Base-by-base conservation (phyloP, 2,888 invertebrate genomes). In the Rugalucina vietnamica region DNA sequence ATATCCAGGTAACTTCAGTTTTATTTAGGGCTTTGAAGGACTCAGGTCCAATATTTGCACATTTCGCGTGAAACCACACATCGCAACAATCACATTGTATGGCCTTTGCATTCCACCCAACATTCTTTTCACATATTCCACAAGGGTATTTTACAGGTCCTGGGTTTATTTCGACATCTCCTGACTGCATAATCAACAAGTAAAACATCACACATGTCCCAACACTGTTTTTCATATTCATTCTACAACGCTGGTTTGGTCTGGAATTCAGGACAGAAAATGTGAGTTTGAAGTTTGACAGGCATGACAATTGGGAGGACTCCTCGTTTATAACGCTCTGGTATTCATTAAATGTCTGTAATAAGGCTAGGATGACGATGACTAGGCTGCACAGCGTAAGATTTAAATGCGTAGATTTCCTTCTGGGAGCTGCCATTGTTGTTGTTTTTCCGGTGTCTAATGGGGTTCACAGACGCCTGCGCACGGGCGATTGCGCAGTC, bases 41-140 rank as follows among this genome's bases (percentile, higher is more conserved):
- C n/a, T n/a, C n/a, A n/a, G n/a, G n/a, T n/a, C n/a, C n/a, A 73
- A 73, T 73, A 3, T 5, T 73, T 1, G 43, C 37, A 32, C 73
- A 49, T 34, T 34, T 74, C 14, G n/a, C 18, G 3, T 74, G 74
- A 50, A 29, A 32, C 74, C 74, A 74, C 21, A 74, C 4, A 1
- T 74, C 49, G 50, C 74, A 74, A 18, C 32, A 12, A 37, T 74
- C 74, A 34, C 50, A 5, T 32, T 50, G 39, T 21, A 74, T 29
- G 14, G 74, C 74, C 50, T 50, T 49, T 21, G 32, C 50, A 34
- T 74, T 34, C 74, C 50, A 8, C 5, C 10, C 32, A 39, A 50
- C 74, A 74, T 49, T 50, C 18, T 10, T 74, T 10, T 50, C n/a
- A 50, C 50, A 74, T n/a, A 74, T 32, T 21, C 50, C 74, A 54